phyloP scores from a whole-genome alignment of 2,113 vertebrate species.

The Ceyx cyanopectus region DNA sequence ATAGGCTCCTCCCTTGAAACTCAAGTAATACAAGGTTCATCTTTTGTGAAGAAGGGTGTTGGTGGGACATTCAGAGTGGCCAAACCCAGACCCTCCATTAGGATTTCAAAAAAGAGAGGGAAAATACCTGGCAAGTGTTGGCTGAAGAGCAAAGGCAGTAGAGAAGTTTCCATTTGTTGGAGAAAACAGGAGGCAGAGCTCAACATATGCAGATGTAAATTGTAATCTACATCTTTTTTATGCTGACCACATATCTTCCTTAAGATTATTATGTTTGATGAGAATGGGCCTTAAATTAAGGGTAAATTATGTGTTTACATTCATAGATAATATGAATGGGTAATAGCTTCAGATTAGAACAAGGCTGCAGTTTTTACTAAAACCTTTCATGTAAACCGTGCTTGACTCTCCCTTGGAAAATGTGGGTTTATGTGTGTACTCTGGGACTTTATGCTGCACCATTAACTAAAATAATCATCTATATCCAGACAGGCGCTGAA shows the following conservation, averaged over 20 bases:
- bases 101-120: neutral
- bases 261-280: conserved; percentile 20
- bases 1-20: neutral
- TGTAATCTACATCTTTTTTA: neutral
- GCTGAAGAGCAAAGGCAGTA: neutral
- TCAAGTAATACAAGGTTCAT: neutral
- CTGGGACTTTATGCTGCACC: neutral
- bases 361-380: conserved; percentile 7
- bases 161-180: neutral
- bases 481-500: conserved; percentile 31
- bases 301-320: neutral
- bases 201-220: neutral
- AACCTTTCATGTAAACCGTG: neutral
- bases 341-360: neutral
- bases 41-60: neutral
- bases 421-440: neutral
- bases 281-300: conserved; percentile 4
- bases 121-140: neutral
- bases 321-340: conserved; percentile 11
- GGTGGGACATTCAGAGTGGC: neutral
- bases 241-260: conserved; percentile 3
- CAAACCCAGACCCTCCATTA: neutral
- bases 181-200: neutral
- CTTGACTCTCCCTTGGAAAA: neutral
- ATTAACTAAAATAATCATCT: conserved; percentile 45